Evolutionary conservation across 2,888 invertebrate species (phyloP).

Genomic region (Meteorus cinctellus): DNA sequence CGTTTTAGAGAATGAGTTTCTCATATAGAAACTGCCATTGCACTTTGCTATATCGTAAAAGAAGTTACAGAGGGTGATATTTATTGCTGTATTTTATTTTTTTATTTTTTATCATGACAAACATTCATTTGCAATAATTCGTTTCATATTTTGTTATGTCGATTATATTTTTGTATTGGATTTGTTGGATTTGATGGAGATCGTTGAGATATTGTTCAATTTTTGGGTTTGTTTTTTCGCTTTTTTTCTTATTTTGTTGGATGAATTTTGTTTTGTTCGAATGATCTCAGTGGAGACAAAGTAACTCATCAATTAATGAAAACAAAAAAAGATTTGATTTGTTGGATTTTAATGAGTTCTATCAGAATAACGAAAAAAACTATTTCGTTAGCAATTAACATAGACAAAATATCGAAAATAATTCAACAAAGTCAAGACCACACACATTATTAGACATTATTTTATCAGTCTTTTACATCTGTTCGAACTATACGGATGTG

Average conservation of each 20-base stretch:
- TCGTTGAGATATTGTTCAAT: no score
- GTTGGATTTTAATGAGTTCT: no score
- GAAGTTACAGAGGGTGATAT: not conserved
- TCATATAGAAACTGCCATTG: not conserved
- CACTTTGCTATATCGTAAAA: not conserved
- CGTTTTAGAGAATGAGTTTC: not conserved
- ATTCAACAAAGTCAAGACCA: not conserved
- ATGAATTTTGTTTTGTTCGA: no score
- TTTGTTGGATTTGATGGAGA: no score
- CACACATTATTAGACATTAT: slow-evolving; percentile 18
- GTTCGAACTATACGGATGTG: not conserved
- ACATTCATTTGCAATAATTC: slow-evolving; percentile 33
- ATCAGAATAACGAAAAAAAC: no score
- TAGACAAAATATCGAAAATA: not conserved
- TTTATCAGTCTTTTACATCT: not conserved
- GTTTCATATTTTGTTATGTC: slow-evolving; percentile 14
- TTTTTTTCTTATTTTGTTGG: no score
- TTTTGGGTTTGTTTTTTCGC: no score
- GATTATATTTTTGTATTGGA: no score
- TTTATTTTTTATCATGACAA: not conserved
- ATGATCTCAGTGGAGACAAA: no score
- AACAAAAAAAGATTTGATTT: no score
- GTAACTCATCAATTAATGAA: no score
- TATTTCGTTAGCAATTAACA: not conserved
- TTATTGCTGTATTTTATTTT: slow-evolving; percentile 26